Conservation (phyloP, 2,888 invertebrate species). For the Leptogaster cylindrica region DNA sequence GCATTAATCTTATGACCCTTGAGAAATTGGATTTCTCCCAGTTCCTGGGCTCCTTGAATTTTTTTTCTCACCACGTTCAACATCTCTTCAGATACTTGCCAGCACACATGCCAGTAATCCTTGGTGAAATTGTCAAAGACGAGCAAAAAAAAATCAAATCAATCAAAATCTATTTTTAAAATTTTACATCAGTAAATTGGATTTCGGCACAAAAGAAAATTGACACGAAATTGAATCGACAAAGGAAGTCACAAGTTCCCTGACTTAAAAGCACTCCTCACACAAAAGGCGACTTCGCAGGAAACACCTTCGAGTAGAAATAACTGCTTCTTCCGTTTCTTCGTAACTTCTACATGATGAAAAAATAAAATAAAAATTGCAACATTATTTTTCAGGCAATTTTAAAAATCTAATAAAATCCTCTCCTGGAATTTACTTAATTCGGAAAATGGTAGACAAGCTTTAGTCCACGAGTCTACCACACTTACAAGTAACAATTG, state of each 20-base stretch:
- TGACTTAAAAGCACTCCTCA: not conserved
- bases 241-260: constrained; percentile 22
- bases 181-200: constrained; percentile 54
- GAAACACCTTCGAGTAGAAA: constrained; percentile 4
- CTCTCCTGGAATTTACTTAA: too few relatives aligned
- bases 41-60: constrained; percentile 24
- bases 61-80: not conserved
- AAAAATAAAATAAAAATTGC: not conserved
- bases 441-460: too few relatives aligned
- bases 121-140: constrained; percentile 19
- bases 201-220: constrained; percentile 51
- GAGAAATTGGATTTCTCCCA: constrained; percentile 27
- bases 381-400: too few relatives aligned
- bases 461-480: too few relatives aligned
- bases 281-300: not conserved
- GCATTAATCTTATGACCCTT: constrained; percentile 6
- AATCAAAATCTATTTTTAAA: constrained; percentile 57
- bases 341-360: too few relatives aligned
- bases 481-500: too few relatives aligned
- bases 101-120: constrained; percentile 27
- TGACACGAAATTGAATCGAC: constrained; percentile 38
- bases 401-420: too few relatives aligned
- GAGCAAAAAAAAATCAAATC: constrained; percentile 54
- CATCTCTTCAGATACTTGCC: constrained; percentile 3
- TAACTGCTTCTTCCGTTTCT: not conserved